Base-by-base conservation (phyloP, 1,140 invertebrate species). In the Mamestra configurata region DNA sequence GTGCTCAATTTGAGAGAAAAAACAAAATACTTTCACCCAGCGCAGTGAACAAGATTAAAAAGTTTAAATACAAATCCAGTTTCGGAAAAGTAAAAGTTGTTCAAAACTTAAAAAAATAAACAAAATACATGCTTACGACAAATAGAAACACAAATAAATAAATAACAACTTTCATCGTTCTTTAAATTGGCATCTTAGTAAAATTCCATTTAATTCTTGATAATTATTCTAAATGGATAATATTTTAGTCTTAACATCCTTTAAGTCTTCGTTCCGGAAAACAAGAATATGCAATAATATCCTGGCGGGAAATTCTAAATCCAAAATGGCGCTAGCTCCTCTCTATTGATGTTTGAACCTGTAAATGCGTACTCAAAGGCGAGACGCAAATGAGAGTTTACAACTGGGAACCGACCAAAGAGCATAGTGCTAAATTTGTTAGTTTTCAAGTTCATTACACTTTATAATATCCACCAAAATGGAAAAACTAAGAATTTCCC, bases 41-140 rank as follows among this genome's bases (percentile, higher is more conserved):
- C 18, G 18, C 13, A 22, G 10, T 40, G 35, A 66, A 13, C 35
- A 20, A 0, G 53, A 13, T 40, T 43, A n/a, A 35, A 64, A 20
- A 64, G 59, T 40, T 37, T 40, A 66, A 40, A 66, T 40, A 66
- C 0, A 61, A 61, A 66, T 37, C 27, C 61, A n/a, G 31, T 35
- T 66, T 40, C 6, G n/a, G 15, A 0, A 64, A 20, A 66, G 61
- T 66, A 66, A 66, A 66, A 66, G 61, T 66, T 66, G 61, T 22
- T 40, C 8, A 37, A 13, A 43, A 61, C 13, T 59, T 31, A 15
- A 0, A 59, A 59, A 59, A 31, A 13, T 0, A 15, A 31, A 59
- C n/a, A n/a, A n/a, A n/a, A n/a, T n/a, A n/a, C n/a, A 13, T n/a
- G 10, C 4, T 15, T 6, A 27, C 10, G 22, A 11, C 0, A 7